Base-by-base conservation (phyloP, 1,140 invertebrate genomes). In the Galleria mellonella region DNA sequence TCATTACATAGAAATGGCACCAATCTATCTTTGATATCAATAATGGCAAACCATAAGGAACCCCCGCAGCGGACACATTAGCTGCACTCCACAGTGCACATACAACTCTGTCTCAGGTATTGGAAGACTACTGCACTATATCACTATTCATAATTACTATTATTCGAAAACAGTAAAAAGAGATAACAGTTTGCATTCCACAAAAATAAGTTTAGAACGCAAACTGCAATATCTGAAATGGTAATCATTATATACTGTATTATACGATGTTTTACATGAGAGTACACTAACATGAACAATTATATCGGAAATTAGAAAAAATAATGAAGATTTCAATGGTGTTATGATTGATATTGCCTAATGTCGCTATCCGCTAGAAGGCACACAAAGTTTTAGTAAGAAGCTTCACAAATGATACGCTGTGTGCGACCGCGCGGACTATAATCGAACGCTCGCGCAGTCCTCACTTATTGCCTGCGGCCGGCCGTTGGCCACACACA, bases 11-110 rank as follows among this genome's bases (percentile, higher is more conserved):
- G 73, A 82, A 82, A 85, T 85, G 82, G 79, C 82, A 85, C 82
- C 82, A 82, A 83, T 82, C 82, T 85, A 82, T 85, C 82, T 85
- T 85, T 85, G 82, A 85, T 85, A 83, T 83, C 72, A 79, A 73
- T 67, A 85, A 85, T 85, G 82, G 82, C 82, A 85, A 85, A 81
- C 82, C 75, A 73, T 75, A 83, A 75, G 81, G 78, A 83, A 75
- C 75, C 77, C 79, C 63, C 75, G 66, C 68, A 65, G 69, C 73
- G 72, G 74, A 72, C 72, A 65, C 61, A 48, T 55, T 47, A 45
- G 52, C 63, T 48, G 63, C 71, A 55, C 68, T 43, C 35, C 47
- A n/a, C n/a, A 36, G 55, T 55, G 55, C 59, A 65, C 65, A 46
- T 3, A 23, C 28, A 54, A 67, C 57, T 62, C 55, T 57, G 72